Base-by-base conservation (phyloP, 2,113 vertebrate species). In the Merops nubicus region DNA sequence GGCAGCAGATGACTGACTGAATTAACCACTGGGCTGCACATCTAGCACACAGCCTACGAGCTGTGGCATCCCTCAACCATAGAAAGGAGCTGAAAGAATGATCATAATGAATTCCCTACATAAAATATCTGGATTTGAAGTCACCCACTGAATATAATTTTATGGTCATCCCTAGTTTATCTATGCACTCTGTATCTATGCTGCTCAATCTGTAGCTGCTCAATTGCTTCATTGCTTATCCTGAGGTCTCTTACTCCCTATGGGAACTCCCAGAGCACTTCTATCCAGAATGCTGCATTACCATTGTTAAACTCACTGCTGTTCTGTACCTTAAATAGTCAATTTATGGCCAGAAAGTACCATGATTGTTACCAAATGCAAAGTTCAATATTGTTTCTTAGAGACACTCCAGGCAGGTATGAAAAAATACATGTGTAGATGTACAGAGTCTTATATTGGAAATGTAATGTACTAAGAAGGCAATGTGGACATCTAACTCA, bases 11-110 rank as follows among this genome's bases (percentile, higher is more conserved):
- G 4, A 53, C n/a, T 20, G 25, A 65, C 19, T 54, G 47, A 78
- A 89, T n/a, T 38, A 81, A 87, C 29, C 38, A 57, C 17, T 7
- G 22, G 29, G 12, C 51, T 93, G 50, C 63, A 69, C 53, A 67
- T 60, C 31, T 11, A 40, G 23, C 40, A 57, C 0, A 1, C 0
- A 59, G 45, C 22, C 51, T 77, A 8, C 4, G 38, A 92, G 36
- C 29, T 80, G 33, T 18, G 40, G 40, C 26, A 50, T 33, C 51
- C 77, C 47, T 25, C 25, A 64, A 17, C 33, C 45, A 42, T 21
- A 54, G 45, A 28, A 78, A 31, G 69, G 33, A 84, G 56, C 57
- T 42, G 36, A 63, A 84, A 86, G 7, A 78, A 74, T 11, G 54
- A 8, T 38, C 17, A 8, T 22, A 68, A 90, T 4, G 2, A 45